These are phyloP conservation scores for Dipodomys stephensi DNA, from an alignment of 2,113 vertebrate genomes.

Conservation along the genomic window DNA sequence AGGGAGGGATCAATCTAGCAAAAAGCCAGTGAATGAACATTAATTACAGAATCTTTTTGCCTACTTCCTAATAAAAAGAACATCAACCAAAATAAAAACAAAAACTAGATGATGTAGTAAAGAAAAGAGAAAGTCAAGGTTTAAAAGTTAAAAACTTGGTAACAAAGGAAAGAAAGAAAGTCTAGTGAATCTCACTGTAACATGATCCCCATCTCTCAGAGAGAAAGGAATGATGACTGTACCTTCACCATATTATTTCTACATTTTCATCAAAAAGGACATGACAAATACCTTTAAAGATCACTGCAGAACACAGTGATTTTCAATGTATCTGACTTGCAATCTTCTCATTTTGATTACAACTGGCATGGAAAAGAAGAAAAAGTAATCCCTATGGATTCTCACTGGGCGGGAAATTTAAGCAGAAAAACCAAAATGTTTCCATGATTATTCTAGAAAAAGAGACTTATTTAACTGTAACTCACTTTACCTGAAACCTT, in stretches of 20 bases:
- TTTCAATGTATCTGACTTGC: not conserved
- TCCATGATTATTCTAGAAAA: constrained; percentile 42
- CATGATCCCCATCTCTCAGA: not conserved
- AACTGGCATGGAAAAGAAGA: not conserved
- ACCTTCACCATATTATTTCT: not conserved
- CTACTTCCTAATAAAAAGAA: not conserved
- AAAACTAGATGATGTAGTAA: constrained; percentile 16
- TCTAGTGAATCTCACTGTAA: not conserved
- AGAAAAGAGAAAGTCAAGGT: not conserved
- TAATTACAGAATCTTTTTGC: constrained; percentile 7
- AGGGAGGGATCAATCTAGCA: not conserved
- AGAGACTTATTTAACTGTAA: constrained; percentile 47
- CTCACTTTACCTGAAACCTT: constrained; percentile 50
- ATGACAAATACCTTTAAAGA: constrained; percentile 1
- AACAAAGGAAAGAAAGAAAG: not conserved
- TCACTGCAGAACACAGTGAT: not conserved
- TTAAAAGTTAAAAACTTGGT: not conserved
- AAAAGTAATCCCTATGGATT: not conserved
- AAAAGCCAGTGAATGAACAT: not conserved
- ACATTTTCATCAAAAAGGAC: not conserved
- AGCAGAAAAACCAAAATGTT: constrained; percentile 32
- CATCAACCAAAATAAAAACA: constrained; percentile 4
- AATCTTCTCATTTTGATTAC: constrained; percentile 39
- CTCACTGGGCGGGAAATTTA: constrained; percentile 39
- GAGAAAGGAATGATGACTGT: not conserved